Evolutionary conservation across 2,888 invertebrate genomes (phyloP).

Genomic region (Diplolepis rosae): DNA sequence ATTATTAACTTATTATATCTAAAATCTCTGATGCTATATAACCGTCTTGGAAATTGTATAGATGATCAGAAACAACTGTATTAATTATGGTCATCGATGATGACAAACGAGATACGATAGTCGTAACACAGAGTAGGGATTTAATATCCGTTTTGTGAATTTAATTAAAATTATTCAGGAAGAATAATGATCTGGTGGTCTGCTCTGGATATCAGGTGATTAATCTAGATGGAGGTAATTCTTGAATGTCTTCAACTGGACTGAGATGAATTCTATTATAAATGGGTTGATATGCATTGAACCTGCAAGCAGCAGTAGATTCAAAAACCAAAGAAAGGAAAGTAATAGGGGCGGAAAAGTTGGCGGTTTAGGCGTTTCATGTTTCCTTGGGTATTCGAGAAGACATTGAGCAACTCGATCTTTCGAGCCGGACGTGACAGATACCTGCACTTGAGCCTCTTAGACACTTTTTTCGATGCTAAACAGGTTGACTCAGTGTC

Average conservation of each 20-base stretch:
- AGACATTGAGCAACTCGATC: constrained; percentile 70
- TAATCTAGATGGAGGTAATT: constrained; percentile 7
- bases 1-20: too few species aligned
- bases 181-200: neutral
- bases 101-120: neutral
- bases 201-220: constrained; percentile 8
- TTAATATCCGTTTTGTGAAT: neutral
- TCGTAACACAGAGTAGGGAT: neutral
- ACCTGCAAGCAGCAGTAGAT: constrained; percentile 21
- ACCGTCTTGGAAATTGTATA: neutral
- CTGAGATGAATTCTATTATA: neutral
- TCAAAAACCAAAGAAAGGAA: constrained; percentile 35
- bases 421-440: constrained; percentile 70
- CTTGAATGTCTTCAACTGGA: neutral
- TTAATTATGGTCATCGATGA: neutral
- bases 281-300: neutral
- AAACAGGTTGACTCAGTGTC: constrained; percentile 29
- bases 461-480: constrained; percentile 58
- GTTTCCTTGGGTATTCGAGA: constrained; percentile 71
- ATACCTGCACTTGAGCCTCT: constrained; percentile 70
- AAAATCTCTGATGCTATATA: neutral
- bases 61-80: neutral
- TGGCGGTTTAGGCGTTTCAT: constrained; percentile 70
- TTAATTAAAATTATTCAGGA: neutral
- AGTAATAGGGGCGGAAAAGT: constrained; percentile 65